A percentile compares a stretch with the other conserved stretches of the same genome.
These are phyloP conservation scores for Catalaphyllia jardinei DNA, from an alignment of 64 coral and sea anemone species.

Conservation along the genomic window DNA sequence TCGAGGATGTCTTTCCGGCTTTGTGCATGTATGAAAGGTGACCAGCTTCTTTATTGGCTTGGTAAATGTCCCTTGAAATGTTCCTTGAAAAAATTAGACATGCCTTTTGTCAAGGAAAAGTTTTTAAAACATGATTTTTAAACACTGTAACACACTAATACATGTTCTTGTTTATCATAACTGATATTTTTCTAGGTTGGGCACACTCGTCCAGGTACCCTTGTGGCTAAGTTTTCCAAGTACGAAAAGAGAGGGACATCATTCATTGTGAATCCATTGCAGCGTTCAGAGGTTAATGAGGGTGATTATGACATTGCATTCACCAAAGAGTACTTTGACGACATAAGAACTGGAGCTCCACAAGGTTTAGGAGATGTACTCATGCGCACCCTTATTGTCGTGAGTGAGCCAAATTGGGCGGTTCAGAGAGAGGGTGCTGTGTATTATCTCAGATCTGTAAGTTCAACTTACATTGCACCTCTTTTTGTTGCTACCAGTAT, in stretches of 20 bases:
- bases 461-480: not conserved
- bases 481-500: not conserved
- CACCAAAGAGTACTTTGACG: constrained; percentile 43
- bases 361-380: constrained; percentile 1
- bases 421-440: not conserved
- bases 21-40: too few species aligned
- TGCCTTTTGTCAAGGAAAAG: too few species aligned
- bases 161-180: too few species aligned
- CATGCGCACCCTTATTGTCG: constrained; percentile 17
- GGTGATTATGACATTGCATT: constrained; percentile 21
- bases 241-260: constrained; percentile 1
- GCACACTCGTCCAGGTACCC: not conserved
- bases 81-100: too few species aligned
- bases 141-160: too few species aligned
- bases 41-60: too few species aligned
- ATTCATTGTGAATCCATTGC: not conserved
- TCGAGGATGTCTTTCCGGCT: too few species aligned
- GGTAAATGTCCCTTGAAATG: too few species aligned
- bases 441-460: not conserved
- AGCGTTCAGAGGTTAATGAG: not conserved
- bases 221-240: constrained; percentile 39
- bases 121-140: too few species aligned
- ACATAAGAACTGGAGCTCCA: not conserved
- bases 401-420: not conserved
- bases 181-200: not conserved